phyloP scores from a whole-genome alignment of 2,113 vertebrate genomes.

The Bubo blakistoni region DNA sequence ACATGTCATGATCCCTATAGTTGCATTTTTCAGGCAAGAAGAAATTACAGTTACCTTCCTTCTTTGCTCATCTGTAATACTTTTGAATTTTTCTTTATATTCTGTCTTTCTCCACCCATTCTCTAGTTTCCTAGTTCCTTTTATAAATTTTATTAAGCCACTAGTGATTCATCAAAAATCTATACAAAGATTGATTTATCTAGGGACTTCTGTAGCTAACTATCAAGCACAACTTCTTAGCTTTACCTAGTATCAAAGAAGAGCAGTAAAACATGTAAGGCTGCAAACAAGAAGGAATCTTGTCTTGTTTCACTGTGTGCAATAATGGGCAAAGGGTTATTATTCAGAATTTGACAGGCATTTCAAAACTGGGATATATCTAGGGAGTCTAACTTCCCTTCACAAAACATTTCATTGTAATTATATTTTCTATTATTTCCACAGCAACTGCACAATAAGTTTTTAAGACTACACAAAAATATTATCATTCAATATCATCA shows the following conservation, averaged over 20 bases:
- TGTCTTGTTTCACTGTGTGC: neutral
- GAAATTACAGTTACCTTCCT: neutral
- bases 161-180: neutral
- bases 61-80: neutral
- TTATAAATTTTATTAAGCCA: neutral
- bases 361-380: neutral
- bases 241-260: neutral
- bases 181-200: neutral
- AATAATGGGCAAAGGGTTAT: neutral
- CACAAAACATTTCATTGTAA: conserved; percentile 11
- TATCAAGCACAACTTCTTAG: neutral
- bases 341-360: neutral
- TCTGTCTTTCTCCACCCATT: neutral
- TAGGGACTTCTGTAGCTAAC: neutral
- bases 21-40: neutral
- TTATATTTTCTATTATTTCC: neutral
- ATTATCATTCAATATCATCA: conserved; percentile 6
- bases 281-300: neutral
- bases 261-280: neutral
- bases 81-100: neutral
- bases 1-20: neutral
- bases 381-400: neutral
- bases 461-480: conserved; percentile 46
- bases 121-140: neutral
- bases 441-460: conserved; percentile 2